Percentiles rank a stretch among this genome's conserved stretches.
phyloP scores from a whole-genome alignment of 1,140 invertebrate genomes.

The Leptopilina boulardi region DNA sequence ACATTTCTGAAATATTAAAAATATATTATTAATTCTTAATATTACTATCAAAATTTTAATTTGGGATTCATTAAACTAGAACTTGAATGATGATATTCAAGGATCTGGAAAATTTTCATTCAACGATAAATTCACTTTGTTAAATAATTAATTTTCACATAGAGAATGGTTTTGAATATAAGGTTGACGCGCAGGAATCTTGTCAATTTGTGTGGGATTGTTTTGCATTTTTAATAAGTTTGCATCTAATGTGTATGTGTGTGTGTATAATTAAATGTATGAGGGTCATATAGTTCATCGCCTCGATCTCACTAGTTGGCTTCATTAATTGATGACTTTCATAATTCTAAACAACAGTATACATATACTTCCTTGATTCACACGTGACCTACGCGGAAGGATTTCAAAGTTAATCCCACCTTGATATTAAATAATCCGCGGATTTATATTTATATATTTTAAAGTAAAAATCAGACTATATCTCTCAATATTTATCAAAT shows the following conservation, averaged over 20 bases:
- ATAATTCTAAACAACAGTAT: conserved; percentile 43
- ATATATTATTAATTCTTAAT: too few species aligned
- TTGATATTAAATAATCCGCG: neutral
- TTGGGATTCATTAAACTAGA: neutral
- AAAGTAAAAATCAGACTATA: too few species aligned
- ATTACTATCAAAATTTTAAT: too few species aligned
- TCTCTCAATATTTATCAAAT: too few species aligned
- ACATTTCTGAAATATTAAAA: too few species aligned
- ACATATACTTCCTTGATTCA: conserved; percentile 14
- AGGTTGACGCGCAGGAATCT: conserved; percentile 1
- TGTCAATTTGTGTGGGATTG: conserved; percentile 32
- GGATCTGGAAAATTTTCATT: neutral
- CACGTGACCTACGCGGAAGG: conserved; percentile 29
- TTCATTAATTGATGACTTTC: conserved; percentile 51
- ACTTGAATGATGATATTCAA: neutral
- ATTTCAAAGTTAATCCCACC: neutral
- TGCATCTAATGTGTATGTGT: neutral
- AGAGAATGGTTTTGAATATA: neutral
- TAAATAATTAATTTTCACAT: conserved; percentile 12
- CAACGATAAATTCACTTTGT: neutral
- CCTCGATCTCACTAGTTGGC: conserved; percentile 42
- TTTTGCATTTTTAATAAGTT: conserved; percentile 37
- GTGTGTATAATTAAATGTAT: conserved; percentile 38
- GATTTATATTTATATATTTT: too few species aligned
- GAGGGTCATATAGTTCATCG: conserved; percentile 47